These are phyloP conservation scores for Tachina fera DNA, from an alignment of 2,888 invertebrate genomes.

Conservation along the genomic window DNA sequence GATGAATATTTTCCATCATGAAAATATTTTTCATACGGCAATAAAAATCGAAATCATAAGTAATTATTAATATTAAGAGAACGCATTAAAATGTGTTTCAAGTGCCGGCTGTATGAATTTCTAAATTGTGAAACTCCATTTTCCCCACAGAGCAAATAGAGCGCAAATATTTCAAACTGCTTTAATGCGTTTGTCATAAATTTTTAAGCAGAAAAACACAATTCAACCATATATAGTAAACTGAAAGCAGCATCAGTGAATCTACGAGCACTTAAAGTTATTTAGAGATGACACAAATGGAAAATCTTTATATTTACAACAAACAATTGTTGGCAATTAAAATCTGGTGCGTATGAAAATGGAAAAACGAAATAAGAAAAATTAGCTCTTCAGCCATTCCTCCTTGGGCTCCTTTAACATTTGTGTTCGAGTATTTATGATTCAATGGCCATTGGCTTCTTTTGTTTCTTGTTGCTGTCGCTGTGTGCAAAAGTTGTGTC, in stretches of 20 bases:
- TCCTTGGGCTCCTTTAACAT: neutral
- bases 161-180: constrained; percentile 33
- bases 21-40: constrained; percentile 34
- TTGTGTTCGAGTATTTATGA: constrained; percentile 38
- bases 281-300: constrained; percentile 52
- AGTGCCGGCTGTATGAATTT: constrained; percentile 62
- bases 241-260: constrained; percentile 12
- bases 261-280: constrained; percentile 36
- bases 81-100: constrained; percentile 16
- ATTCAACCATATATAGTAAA: constrained; percentile 3
- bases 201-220: neutral
- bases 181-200: constrained; percentile 50
- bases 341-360: constrained; percentile 71
- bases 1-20: neutral
- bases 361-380: constrained; percentile 30
- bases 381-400: constrained; percentile 37
- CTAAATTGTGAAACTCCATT: constrained; percentile 57
- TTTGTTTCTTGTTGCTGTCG: constrained; percentile 37
- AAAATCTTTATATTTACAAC: constrained; percentile 50
- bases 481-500: constrained; percentile 58
- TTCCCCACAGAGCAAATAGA: constrained; percentile 18
- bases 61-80: constrained; percentile 58
- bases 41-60: constrained; percentile 66
- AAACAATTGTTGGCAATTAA: constrained; percentile 73
- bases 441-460: constrained; percentile 66